These are phyloP conservation scores for Indri indri DNA, from an alignment of 2,113 vertebrate species.

Conservation along the genomic window DNA sequence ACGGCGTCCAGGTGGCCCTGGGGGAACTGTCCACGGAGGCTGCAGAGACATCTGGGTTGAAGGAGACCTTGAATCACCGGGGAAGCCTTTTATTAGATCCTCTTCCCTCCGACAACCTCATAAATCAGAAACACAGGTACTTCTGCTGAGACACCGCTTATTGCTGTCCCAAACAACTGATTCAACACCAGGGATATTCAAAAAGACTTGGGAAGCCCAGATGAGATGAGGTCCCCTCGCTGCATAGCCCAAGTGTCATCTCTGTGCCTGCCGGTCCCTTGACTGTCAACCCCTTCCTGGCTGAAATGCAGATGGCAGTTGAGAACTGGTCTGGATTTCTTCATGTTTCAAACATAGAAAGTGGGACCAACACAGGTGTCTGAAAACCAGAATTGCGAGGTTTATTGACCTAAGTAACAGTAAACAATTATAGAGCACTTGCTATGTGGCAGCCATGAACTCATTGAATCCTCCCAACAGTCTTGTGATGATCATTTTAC, in stretches of 20 bases:
- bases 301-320: background rate
- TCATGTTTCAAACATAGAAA: background rate
- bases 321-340: background rate
- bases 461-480: fast-evolving
- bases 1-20: constrained; percentile 53
- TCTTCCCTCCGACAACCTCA: background rate
- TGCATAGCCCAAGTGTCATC: background rate
- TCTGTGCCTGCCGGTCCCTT: background rate
- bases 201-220: background rate
- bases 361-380: fast-evolving
- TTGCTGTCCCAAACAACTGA: background rate
- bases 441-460: background rate
- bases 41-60: background rate
- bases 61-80: constrained; percentile 3
- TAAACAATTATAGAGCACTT: fast-evolving
- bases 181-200: background rate
- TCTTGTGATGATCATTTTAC: fast-evolving
- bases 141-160: background rate
- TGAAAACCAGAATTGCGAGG: background rate
- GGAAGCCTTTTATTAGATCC: background rate
- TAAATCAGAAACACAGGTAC: background rate
- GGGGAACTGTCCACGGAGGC: background rate
- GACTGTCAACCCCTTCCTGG: background rate
- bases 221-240: background rate
- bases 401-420: fast-evolving